A percentile compares a stretch with the other conserved stretches of the same genome.
Conservation (phyloP, 2,797 vertebrate species). For the Sardinella longiceps region DNA sequence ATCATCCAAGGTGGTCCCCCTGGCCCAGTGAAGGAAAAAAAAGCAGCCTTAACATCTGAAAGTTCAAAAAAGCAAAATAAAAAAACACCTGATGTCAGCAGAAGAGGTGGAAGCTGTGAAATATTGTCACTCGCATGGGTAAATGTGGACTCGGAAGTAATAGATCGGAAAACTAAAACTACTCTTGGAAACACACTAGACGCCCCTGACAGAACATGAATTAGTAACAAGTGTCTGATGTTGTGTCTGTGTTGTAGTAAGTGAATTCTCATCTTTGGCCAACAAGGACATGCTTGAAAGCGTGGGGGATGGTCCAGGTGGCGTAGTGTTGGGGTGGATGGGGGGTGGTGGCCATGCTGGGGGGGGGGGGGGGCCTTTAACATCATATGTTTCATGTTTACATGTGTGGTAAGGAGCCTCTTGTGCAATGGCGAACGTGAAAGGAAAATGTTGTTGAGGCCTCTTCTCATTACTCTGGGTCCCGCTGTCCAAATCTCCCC, state of each 20-base stretch:
- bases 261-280: neutral
- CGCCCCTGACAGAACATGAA: slow-evolving; percentile 10
- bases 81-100: slow-evolving; percentile 23
- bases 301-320: neutral
- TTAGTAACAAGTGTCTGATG: slow-evolving; percentile 5
- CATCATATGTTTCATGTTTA: neutral
- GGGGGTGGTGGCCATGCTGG: no score
- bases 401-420: neutral
- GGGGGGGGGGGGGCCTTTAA: neutral
- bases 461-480: slow-evolving; percentile 53
- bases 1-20: slow-evolving; percentile 25
- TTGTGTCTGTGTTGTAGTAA: slow-evolving; percentile 14
- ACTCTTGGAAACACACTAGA: slow-evolving; percentile 20
- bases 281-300: slow-evolving; percentile 18
- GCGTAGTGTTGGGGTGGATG: neutral
- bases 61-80: no score
- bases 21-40: neutral
- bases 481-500: slow-evolving; percentile 61
- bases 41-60: slow-evolving; percentile 15
- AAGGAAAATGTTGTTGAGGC: slow-evolving; percentile 36
- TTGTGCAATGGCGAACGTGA: neutral
- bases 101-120: neutral
- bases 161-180: slow-evolving; percentile 13
- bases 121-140: neutral
- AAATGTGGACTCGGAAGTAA: slow-evolving; percentile 21